Evolutionary conservation across 2,113 vertebrate genomes (phyloP).

Genomic region (Fulmarus glacialis): DNA sequence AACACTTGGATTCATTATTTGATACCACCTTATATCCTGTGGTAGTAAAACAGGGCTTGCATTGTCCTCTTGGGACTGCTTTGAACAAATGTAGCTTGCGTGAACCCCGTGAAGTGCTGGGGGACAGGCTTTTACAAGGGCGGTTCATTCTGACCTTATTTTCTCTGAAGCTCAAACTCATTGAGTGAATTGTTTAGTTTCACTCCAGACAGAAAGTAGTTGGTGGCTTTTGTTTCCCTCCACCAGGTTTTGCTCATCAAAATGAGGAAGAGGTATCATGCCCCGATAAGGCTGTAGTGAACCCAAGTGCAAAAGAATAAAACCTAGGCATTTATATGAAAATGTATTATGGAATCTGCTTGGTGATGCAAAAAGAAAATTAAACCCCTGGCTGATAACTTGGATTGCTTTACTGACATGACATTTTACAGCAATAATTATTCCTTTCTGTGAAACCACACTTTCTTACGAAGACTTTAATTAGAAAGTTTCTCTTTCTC

Average conservation of each 20-base stretch:
- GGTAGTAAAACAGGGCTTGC: slow-evolving; percentile 5
- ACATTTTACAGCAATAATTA: background rate
- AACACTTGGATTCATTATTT: slow-evolving; percentile 30
- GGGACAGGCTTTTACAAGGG: background rate
- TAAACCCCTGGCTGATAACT: background rate
- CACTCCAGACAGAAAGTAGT: background rate
- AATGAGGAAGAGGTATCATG: background rate
- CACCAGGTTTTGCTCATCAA: background rate
- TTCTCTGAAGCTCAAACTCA: background rate
- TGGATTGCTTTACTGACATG: background rate
- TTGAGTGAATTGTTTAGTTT: background rate
- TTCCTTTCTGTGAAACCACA: background rate
- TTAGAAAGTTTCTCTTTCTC: slow-evolving; percentile 6
- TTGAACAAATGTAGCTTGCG: background rate
- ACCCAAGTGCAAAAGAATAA: background rate
- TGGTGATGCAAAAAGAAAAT: background rate
- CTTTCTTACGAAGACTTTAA: slow-evolving; percentile 16
- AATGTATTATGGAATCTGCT: background rate
- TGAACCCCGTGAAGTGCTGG: background rate
- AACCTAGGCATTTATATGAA: background rate
- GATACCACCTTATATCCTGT: background rate
- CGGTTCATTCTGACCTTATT: background rate
- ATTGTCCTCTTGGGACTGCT: slow-evolving; percentile 23
- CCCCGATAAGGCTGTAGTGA: background rate
- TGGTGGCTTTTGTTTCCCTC: background rate